A percentile compares a stretch with the other conserved stretches of the same genome.
Conservation (phyloP, 1,140 invertebrate species). For the Bursaphelenchus mucronatus region DNA sequence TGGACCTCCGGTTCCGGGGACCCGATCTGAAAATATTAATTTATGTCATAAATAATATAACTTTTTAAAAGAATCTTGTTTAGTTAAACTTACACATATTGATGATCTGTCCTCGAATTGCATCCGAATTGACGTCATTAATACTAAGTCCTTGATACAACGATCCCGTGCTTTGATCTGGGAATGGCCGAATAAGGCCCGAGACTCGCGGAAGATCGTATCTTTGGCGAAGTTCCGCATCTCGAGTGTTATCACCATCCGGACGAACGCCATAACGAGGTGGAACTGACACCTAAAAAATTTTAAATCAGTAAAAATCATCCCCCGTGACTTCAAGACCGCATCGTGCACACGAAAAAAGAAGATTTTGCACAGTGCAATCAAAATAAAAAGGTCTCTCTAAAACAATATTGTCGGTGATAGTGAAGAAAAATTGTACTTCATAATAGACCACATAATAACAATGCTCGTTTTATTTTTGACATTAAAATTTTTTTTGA, state of each 20-base stretch:
- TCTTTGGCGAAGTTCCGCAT: constrained; percentile 44
- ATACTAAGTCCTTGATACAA: constrained; percentile 45
- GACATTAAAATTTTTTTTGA: too few species aligned
- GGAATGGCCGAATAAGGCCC: constrained; percentile 58
- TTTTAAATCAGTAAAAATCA: too few species aligned
- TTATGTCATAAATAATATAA: not conserved
- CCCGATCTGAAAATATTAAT: constrained; percentile 41
- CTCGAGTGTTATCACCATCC: constrained; percentile 60
- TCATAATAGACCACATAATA: too few species aligned
- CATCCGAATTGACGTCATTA: constrained; percentile 57
- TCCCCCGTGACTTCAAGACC: too few species aligned
- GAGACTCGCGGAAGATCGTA: constrained; percentile 54
- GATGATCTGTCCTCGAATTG: constrained; percentile 56
- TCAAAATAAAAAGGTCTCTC: too few species aligned
- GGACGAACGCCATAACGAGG: constrained; percentile 58
- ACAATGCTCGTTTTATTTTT: too few species aligned
- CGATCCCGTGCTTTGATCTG: constrained; percentile 50
- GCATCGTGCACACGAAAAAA: too few species aligned
- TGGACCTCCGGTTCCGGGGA: constrained; percentile 50
- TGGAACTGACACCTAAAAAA: constrained; percentile 26
- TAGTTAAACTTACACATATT: constrained; percentile 45
- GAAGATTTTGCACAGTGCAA: too few species aligned
- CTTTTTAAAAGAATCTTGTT: too few species aligned
- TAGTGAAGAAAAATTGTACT: too few species aligned
- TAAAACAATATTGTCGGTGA: too few species aligned